A percentile compares a stretch with the other conserved stretches of the same genome.
Conservation (phyloP, 2,113 vertebrate species). For the Gasterosteus aculeatus region DNA sequence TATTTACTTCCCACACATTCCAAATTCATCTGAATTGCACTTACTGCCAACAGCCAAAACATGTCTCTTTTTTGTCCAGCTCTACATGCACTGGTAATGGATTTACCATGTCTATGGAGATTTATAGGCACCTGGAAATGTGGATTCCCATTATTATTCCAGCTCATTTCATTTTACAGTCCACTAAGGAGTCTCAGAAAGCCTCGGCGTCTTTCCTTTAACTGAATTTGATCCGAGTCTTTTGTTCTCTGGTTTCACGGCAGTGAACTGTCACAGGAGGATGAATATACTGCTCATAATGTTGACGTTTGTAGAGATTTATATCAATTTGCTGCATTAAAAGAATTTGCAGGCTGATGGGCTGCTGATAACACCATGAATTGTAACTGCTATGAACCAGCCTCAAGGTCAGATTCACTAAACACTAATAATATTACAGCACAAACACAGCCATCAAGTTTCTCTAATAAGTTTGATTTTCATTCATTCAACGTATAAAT, state of each 20-base stretch:
- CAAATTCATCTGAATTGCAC: slow-evolving; percentile 20
- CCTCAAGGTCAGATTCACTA: neutral
- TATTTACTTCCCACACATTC: slow-evolving; percentile 6
- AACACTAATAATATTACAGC: neutral
- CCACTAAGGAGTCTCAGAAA: slow-evolving; percentile 18
- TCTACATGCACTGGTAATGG: slow-evolving; percentile 45
- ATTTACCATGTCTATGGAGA: slow-evolving; percentile 61
- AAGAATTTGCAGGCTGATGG: neutral
- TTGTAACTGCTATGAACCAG: neutral
- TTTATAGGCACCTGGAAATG: slow-evolving; percentile 63
- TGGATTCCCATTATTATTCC: slow-evolving; percentile 35
- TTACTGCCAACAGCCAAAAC: slow-evolving; percentile 32
- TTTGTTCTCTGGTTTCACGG: neutral
- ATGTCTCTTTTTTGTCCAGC: slow-evolving; percentile 16
- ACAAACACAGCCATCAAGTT: neutral
- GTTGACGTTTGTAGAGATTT: too few relatives aligned
- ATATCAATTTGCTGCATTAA: neutral
- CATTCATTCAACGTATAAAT: neutral
- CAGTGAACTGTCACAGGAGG: neutral
- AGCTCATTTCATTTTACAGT: slow-evolving; percentile 17
- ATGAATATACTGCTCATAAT: neutral
- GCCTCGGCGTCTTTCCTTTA: slow-evolving; percentile 1
- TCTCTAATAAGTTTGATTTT: neutral
- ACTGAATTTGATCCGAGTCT: neutral
- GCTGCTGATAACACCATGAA: neutral